Evolutionary conservation across 2,888 invertebrate species (phyloP), one percentile per base, ranked within the genome.

Genomic region (Lithophane socia): DNA sequence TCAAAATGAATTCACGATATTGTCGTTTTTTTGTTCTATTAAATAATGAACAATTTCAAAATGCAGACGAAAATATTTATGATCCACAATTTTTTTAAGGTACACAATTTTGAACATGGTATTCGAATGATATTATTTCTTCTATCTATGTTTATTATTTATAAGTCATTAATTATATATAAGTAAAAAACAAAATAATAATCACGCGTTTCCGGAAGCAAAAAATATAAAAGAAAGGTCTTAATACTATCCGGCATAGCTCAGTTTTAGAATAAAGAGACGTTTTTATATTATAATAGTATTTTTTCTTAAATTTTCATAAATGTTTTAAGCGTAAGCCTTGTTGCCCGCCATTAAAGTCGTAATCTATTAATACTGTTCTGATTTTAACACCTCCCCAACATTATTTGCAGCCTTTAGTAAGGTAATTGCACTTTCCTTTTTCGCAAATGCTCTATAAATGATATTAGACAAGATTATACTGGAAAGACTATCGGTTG

Each of bases 161-260:
- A 85, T 79, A 86, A 52, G 8, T 52, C 9, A 52, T 52, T 52
- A 18, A 52, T 18, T 52, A 52, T 52, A 21, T 9, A 86, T 80
- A 86, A 80, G 71, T 85, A 81, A 81, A 84, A 87, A 87, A 81
- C 18, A 70, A 79, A 86, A 80, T 78, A 83, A 85, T 13, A 73
- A 69, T 88, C 89, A 90, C 89, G 92, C 90, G 91, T 91, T 91
- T 89, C 90, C 90, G 84, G 92, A 92, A 93, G 93, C 93, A 92
- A 92, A 91, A 89, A 79, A 89, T 86, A 89, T 85, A 80, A 79
- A 89, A 87, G 86, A 90, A 29, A 85, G 87, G 90, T 90, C 82
- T 91, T 89, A 90, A 86, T 89, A 91, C 85, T 92, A 94, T 94
- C 96, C 96, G 95, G 95, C 96, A 91, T 96, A 95, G 95, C 94